Conservation (phyloP, 2,797 vertebrate species). For the Balearica regulorum region DNA sequence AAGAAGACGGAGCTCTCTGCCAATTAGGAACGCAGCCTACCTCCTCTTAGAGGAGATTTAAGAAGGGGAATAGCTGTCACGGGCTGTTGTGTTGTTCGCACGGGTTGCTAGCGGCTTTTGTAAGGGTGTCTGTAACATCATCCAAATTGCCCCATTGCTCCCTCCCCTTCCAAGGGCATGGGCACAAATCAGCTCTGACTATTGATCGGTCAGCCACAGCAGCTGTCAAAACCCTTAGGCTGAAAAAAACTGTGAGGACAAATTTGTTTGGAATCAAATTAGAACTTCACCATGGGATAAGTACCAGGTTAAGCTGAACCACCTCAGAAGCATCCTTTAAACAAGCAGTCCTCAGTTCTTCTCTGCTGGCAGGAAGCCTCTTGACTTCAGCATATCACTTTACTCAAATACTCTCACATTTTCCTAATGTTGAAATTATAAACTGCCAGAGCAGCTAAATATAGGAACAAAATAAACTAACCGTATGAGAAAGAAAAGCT, state of each 20-base stretch:
- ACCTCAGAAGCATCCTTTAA: slow-evolving; percentile 10
- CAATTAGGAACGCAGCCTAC: background rate
- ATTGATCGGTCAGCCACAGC: accelerated
- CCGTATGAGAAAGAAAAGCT: background rate
- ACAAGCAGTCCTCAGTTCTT: slow-evolving; percentile 24
- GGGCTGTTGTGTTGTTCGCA: background rate
- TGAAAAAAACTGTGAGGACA: background rate
- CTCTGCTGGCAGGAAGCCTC: slow-evolving; percentile 6
- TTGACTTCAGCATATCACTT: background rate
- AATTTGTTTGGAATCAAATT: background rate
- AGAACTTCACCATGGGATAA: background rate
- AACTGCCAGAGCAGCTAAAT: slow-evolving; percentile 9
- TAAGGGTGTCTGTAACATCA: background rate
- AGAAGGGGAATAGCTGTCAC: background rate
- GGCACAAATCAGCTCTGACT: background rate
- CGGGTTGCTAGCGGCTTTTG: background rate
- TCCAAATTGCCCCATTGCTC: background rate
- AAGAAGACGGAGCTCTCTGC: background rate
- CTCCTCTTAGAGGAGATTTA: background rate
- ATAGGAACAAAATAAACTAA: slow-evolving; percentile 20
- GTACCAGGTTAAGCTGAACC: background rate
- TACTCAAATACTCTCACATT: background rate
- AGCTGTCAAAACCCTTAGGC: background rate
- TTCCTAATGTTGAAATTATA: slow-evolving; percentile 26
- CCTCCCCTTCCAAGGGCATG: background rate